A percentile compares a stretch with the other conserved stretches of the same genome.
phyloP scores from a whole-genome alignment of 2,113 vertebrate species.

The Gallinago jamesoni region DNA sequence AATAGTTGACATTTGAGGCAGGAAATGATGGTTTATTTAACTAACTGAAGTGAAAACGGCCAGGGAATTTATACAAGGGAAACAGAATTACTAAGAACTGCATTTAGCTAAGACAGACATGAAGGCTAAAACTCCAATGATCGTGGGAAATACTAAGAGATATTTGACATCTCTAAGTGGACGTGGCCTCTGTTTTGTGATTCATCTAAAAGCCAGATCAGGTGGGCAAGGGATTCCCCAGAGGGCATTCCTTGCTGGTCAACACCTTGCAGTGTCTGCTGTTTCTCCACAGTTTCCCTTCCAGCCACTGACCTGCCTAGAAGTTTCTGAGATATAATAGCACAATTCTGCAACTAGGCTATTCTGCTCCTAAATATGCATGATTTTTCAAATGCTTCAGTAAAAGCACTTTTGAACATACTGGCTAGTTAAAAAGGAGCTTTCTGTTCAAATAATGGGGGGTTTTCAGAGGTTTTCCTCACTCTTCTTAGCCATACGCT shows the following conservation, averaged over 20 bases:
- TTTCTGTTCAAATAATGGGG: not conserved
- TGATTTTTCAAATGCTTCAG: not conserved
- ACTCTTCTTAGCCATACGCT: not conserved
- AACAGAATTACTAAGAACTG: not conserved
- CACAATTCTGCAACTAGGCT: not conserved
- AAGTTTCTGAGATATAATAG: not conserved
- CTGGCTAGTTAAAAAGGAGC: not conserved
- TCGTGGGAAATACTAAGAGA: not conserved
- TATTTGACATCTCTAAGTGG: not conserved
- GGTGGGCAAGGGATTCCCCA: not conserved
- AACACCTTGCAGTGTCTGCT: not conserved
- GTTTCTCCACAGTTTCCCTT: not conserved
- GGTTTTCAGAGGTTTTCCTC: not conserved
- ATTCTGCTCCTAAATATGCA: not conserved
- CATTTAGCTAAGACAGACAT: not conserved
- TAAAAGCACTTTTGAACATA: not conserved
- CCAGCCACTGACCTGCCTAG: not conserved
- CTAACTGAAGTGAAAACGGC: conserved; percentile 32
- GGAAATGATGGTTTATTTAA: conserved; percentile 60
- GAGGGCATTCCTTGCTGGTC: not conserved
- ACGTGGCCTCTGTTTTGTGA: not conserved
- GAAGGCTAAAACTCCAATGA: not conserved
- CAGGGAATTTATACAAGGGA: conserved; percentile 19
- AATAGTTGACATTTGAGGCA: conserved; percentile 47
- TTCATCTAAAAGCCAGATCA: not conserved